phyloP scores from a whole-genome alignment of 2,888 invertebrate species.

The Eupelmus urozonus region DNA sequence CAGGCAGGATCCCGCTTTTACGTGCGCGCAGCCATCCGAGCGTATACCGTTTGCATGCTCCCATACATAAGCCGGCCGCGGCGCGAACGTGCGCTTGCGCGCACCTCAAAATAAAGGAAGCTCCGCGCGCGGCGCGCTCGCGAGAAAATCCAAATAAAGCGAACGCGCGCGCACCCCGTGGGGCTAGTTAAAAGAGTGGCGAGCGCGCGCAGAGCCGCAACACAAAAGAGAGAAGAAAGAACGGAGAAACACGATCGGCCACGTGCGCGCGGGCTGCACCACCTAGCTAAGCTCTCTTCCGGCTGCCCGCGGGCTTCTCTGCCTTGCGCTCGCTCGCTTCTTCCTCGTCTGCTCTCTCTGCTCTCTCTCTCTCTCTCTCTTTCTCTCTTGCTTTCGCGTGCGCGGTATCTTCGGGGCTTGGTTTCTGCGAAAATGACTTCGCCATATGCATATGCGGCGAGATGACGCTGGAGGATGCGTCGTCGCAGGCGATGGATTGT shows the following conservation, averaged over 20 bases:
- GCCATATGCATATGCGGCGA: conserved; percentile 17
- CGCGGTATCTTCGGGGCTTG: conserved; percentile 22
- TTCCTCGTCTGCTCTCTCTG: background rate
- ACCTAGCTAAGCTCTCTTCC: no score
- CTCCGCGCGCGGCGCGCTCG: background rate
- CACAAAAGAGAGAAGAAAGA: conserved; percentile 23
- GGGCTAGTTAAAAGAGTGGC: conserved; percentile 17
- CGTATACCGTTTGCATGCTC: conserved; percentile 4
- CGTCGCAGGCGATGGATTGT: background rate
- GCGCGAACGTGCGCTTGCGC: conserved; percentile 4
- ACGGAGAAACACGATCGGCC: conserved; percentile 10
- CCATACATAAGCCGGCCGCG: background rate
- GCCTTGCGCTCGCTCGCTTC: background rate
- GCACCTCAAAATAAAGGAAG: conserved; percentile 18
- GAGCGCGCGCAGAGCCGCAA: background rate
- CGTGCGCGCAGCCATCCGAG: no score
- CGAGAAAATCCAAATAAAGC: conserved; percentile 43
- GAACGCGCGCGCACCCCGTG: conserved; percentile 9
- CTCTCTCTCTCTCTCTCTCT: background rate
- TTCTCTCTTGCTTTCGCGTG: no score
- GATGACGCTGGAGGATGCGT: conserved; percentile 13
- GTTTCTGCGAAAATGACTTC: conserved; percentile 29
- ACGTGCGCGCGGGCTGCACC: background rate
- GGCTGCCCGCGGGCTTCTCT: conserved; percentile 7
- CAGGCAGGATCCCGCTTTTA: no score